Percentiles rank a stretch among this genome's conserved stretches.
phyloP scores from a whole-genome alignment of 2,888 invertebrate genomes.

The Oxytorus armatus region DNA sequence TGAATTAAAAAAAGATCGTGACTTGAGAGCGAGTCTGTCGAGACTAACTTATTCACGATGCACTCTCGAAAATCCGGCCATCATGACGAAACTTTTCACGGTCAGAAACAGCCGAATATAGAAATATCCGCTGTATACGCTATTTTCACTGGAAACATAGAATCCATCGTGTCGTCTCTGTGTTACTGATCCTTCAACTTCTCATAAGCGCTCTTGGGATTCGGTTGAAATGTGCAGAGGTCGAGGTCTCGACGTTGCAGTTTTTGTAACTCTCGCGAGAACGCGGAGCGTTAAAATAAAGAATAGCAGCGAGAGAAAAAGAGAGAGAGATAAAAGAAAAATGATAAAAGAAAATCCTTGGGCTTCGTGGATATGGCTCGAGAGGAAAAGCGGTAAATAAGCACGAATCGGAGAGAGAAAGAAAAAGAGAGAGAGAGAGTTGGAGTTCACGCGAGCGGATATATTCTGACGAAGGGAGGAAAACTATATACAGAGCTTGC shows the following conservation, averaged over 20 bases:
- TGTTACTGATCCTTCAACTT: slow-evolving; percentile 53
- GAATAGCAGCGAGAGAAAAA: slow-evolving; percentile 22
- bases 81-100: slow-evolving; percentile 56
- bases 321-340: slow-evolving; percentile 25
- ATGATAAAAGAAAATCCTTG: slow-evolving; percentile 40
- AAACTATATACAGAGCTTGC: slow-evolving; percentile 34
- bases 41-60: slow-evolving; percentile 62
- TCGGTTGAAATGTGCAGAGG: slow-evolving; percentile 52
- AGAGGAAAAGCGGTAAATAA: slow-evolving; percentile 46
- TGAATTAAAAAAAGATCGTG: slow-evolving; percentile 41
- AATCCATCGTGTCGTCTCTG: slow-evolving; percentile 48
- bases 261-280: slow-evolving; percentile 44
- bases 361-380: slow-evolving; percentile 30
- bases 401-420: slow-evolving; percentile 9
- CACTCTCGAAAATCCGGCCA: slow-evolving; percentile 52
- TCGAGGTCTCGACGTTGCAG: slow-evolving; percentile 49
- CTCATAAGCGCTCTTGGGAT: slow-evolving; percentile 35
- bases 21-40: slow-evolving; percentile 12
- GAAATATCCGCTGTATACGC: neutral
- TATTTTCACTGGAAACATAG: slow-evolving; percentile 45
- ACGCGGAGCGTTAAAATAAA: slow-evolving; percentile 40
- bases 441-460: slow-evolving; percentile 24
- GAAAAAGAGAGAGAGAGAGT: slow-evolving; percentile 16
- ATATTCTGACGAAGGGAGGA: slow-evolving; percentile 46
- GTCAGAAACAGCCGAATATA: slow-evolving; percentile 39